These are phyloP conservation scores for Acipenser transmontanus DNA, from an alignment of 2,797 vertebrate genomes.

Conservation along the genomic window DNA sequence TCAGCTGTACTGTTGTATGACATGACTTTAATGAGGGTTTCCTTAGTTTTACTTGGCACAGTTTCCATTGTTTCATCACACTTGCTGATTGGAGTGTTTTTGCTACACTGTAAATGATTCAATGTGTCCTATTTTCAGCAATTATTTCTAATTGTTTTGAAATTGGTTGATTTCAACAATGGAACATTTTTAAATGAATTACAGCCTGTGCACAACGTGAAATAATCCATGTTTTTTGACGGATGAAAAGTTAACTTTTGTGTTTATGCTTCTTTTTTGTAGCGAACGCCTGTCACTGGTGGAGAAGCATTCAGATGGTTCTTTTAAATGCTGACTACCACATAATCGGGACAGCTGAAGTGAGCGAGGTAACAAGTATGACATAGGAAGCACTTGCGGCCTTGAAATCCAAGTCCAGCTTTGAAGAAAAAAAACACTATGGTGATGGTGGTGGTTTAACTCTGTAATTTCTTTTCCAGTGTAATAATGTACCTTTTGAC, in stretches of 20 bases:
- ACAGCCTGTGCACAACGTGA: constrained; percentile 45
- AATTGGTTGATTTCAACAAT: constrained; percentile 32
- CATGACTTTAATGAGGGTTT: too few relatives aligned
- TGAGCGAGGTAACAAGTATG: constrained; percentile 72
- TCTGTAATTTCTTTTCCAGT: constrained; percentile 76
- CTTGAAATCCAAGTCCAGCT: constrained; percentile 51
- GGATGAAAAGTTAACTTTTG: neutral
- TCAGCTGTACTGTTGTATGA: too few relatives aligned
- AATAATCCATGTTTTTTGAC: constrained; percentile 45
- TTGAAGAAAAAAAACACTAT: constrained; percentile 65
- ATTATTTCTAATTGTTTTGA: neutral
- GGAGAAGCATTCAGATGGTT: constrained; percentile 98
- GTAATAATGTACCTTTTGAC: constrained; percentile 98
- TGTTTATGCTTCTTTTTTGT: constrained; percentile 52
- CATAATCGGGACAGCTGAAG: constrained; percentile 70
- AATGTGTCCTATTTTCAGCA: too few relatives aligned
- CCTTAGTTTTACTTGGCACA: too few relatives aligned
- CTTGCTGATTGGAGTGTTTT: too few relatives aligned
- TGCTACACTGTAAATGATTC: too few relatives aligned
- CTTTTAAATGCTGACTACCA: constrained; percentile 81
- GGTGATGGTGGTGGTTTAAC: constrained; percentile 54
- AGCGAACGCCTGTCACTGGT: constrained; percentile 94
- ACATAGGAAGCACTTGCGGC: constrained; percentile 74
- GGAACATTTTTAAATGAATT: constrained; percentile 35
- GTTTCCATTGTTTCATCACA: too few relatives aligned